Conservation (phyloP, 2,797 vertebrate species). For the Lepidocolaptes lacrymiger region DNA sequence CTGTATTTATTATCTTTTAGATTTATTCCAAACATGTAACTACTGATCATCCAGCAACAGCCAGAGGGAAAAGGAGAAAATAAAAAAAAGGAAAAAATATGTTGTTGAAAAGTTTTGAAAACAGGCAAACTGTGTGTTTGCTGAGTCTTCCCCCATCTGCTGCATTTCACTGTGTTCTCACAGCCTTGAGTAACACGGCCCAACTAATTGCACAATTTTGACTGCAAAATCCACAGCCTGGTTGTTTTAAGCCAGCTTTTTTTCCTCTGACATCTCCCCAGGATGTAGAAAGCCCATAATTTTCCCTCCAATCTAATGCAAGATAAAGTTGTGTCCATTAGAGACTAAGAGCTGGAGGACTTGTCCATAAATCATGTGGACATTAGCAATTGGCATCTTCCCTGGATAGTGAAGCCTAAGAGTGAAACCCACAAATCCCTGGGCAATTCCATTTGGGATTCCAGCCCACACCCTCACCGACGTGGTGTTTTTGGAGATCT, state of each 20-base stretch:
- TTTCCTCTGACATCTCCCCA: not conserved
- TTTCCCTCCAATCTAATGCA: not conserved
- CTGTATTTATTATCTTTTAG: not conserved
- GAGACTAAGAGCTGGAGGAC: not conserved
- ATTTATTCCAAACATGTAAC: not conserved
- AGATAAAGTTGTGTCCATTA: not conserved
- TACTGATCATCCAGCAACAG: not conserved
- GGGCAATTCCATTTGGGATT: rapidly evolving
- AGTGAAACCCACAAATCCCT: not conserved
- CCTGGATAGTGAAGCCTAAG: not conserved
- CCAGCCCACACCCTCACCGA: not conserved
- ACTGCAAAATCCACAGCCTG: not conserved
- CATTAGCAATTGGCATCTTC: not conserved
- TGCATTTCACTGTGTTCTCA: not conserved
- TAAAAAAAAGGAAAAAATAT: not conserved
- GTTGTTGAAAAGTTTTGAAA: not conserved
- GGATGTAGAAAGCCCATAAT: not conserved
- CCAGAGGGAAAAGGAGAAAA: not conserved
- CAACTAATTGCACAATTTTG: not conserved
- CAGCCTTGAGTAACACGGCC: not conserved
- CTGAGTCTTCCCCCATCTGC: not conserved
- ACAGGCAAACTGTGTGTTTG: not conserved
- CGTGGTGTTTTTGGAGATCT: not conserved
- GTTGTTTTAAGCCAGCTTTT: not conserved
- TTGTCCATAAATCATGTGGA: not conserved